Base-by-base conservation (phyloP, 2,113 vertebrate species). In the Notechis scutatus region DNA sequence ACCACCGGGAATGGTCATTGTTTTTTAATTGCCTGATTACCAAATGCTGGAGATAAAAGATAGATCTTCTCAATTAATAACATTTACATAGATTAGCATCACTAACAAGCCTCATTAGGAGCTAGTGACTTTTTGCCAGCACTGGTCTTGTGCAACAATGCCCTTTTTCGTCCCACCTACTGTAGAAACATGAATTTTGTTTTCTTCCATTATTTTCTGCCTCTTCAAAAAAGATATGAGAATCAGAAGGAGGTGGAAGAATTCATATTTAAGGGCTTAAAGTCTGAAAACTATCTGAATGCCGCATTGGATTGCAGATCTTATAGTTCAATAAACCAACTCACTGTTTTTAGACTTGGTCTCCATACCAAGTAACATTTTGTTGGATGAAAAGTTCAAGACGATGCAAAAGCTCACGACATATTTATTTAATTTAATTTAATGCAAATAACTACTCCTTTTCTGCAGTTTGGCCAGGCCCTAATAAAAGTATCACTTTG, bases 21-120 rank as follows among this genome's bases (percentile, higher is more conserved):
- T 99, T 98, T 98, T 98, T 98, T 99, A 99, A 99, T 99, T 99
- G 99, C 98, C 98, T 98, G 98, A 98, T 98, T 98, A 98, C 98
- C 98, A 98, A 99, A 99, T 98, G 98, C 98, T 98, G 98, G 97
- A 98, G 98, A 99, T 99, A 98, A 99, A 99, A 99, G 98, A 99
- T 99, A 99, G 99, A 99, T 99, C 98, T 99, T 98, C 98, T 98
- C 98, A 99, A 99, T 99, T 99, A 99, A 99, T 99, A 98, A 98
- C 97, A 99, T 99, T 99, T 99, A 98, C 99, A 99, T 99, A 99
- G 98, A 99, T 99, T 99, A 99, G 98, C 99, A 99, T 99, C 98
- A 96, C 98, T 99, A 99, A 99, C 98, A 98, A 99, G 98, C 98
- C 98, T 99, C 98, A 99, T 99, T 99, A 99, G 98, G 97, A 98